These are phyloP conservation scores for Thereva nobilitata DNA, from an alignment of 2,888 invertebrate species.

Conservation along the genomic window DNA sequence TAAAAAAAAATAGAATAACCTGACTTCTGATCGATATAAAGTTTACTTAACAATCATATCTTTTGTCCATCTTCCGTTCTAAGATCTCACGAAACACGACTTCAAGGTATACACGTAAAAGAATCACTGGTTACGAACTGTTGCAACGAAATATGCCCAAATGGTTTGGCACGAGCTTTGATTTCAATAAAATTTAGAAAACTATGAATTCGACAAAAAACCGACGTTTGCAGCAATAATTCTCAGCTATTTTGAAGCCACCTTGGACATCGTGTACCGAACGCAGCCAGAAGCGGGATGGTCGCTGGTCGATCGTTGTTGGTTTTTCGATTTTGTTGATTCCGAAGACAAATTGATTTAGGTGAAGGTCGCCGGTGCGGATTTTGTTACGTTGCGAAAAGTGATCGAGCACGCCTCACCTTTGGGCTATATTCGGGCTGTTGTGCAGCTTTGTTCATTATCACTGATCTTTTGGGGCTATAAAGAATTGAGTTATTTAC, in stretches of 20 bases:
- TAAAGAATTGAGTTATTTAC: constrained; percentile 31
- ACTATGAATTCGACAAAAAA: too few species aligned
- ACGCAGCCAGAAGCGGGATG: constrained; percentile 7
- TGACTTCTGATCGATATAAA: constrained; percentile 34
- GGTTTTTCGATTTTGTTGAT: constrained; percentile 20
- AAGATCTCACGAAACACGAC: constrained; percentile 32
- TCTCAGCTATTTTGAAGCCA: constrained; percentile 20
- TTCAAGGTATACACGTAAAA: constrained; percentile 15
- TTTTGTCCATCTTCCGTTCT: constrained; percentile 27
- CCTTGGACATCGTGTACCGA: constrained; percentile 18
- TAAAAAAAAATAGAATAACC: constrained; percentile 13
- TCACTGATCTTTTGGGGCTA: constrained; percentile 13
- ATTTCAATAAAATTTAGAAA: constrained; percentile 26
- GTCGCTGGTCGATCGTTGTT: constrained; percentile 27
- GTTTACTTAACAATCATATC: constrained; percentile 33
- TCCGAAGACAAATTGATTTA: constrained; percentile 35
- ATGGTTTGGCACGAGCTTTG: constrained; percentile 29
- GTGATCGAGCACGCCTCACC: constrained; percentile 18
- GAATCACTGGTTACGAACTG: constrained; percentile 20
- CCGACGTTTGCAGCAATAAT: too few species aligned
- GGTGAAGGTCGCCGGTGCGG: constrained; percentile 31
- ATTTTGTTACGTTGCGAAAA: constrained; percentile 31
- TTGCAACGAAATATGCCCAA: constrained; percentile 17
- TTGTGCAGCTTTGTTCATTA: constrained; percentile 15
- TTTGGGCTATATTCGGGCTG: constrained; percentile 5